Base-by-base conservation (phyloP, 2,797 vertebrate genomes). In the Melanotaenia pygmaea region DNA sequence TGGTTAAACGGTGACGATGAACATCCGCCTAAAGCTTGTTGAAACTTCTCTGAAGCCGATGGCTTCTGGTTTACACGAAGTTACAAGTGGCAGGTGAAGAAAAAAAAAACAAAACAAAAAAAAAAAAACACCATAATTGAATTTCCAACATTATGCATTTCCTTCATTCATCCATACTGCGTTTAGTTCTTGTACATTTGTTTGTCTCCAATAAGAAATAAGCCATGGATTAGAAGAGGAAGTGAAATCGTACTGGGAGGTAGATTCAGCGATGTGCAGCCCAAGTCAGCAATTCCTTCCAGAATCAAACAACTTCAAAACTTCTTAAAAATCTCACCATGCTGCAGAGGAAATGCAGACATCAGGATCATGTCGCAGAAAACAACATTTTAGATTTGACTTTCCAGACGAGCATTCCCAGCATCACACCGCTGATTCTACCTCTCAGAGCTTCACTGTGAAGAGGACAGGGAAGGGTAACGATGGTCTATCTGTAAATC, bases 161-260 rank as follows among this genome's bases (percentile, higher is more conserved):
- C 20, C 1, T 35, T 74, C 35, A 8, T 56, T 69, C 54, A 51
- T 50, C 64, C 59, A 58, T 24, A n/a, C 32, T 30, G 57, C 53
- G 24, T 77, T 76, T 13, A 12, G 22, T 32, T 47, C 56, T n/a
- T 75, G 72, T 62, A 64, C 64, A 84, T 88, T 71, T 58, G 47
- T 83, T 82, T 3, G 67, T 83, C 73, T 84, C 60, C 58, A 86
- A 83, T 77, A 28, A 85, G 60, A 80, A 80, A 77, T 61, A 89
- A 92, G 88, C 87, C 90, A 90, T 88, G 68, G 6, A 22, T 57
- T 77, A 67, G 47, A 20, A 30, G 70, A 51, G 47, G 30, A 54
- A 56, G 37, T 40, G 54, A 38, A 67, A 2, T 47, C 51, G 50
- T 5, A 9, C 40, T 58, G 57, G 24, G 59, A 74, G 75, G 61